Evolutionary conservation across 2,797 vertebrate species (phyloP), one percentile per base, ranked within the genome.

Genomic region (Synanceia verrucosa): DNA sequence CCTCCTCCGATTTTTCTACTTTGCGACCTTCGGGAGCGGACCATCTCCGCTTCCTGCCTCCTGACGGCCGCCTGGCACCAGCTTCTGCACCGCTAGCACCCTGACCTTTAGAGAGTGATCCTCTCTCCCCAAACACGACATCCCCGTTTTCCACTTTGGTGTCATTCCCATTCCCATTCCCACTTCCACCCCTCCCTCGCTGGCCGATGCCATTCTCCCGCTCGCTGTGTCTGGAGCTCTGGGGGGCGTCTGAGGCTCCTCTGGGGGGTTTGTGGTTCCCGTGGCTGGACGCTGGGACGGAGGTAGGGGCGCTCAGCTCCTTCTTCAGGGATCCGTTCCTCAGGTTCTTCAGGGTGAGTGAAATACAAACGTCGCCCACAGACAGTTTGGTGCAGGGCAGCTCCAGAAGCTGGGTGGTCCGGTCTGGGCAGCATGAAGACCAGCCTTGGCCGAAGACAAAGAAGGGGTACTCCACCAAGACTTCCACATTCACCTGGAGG

Each of bases 361-460:
- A 99, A 94, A 99, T 99, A 94, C 98, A 99, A 88, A 99, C 98
- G 3, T 99, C 98, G 24, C 98, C 98, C 65, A 99, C 98, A 0
- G 97, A 97, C 70, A 99, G 96, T 94, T 97, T 98, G 92, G 96
- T 95, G 91, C 98, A 99, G 16, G 97, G 97, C 93, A 99, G 94
- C 90, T 98, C 97, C 86, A 99, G 95, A 70, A 98, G 95, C 90
- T 97, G 97, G 81, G 95, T 98, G 91, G 97, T 99, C 92, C 97
- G 95, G 85, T 99, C 97, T 0, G 98, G 98, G 82, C 96, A 98
- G 92, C 98, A 99, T 24, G 98, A 99, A 26, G 98, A 99, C 98
- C 98, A 99, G 88, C 98, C 98, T 93, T 99, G 97, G 90, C 98
- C 98, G 71, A 99, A 99, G 89, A 99, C 98, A 84, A 99, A 99